These are phyloP conservation scores for Telmatochromis sp. DNA, from an alignment of 2,113 vertebrate species.

Conservation along the genomic window DNA sequence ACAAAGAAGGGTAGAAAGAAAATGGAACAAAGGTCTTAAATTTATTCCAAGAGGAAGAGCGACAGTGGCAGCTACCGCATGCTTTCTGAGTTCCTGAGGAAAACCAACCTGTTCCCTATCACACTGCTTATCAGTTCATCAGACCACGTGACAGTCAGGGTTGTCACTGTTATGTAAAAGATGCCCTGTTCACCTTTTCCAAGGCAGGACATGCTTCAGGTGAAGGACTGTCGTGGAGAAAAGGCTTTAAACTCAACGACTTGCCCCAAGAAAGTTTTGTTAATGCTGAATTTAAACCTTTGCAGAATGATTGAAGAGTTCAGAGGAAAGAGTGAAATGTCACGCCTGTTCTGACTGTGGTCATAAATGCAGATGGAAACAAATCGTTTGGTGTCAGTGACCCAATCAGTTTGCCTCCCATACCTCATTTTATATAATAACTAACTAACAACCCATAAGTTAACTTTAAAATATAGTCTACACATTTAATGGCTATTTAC, in stretches of 20 bases:
- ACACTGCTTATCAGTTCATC: conserved; percentile 14
- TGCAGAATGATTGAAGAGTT: not conserved
- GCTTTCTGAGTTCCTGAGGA: not conserved
- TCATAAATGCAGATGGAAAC: not conserved
- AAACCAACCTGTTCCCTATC: conserved; percentile 30
- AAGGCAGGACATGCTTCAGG: not conserved
- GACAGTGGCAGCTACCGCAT: not conserved
- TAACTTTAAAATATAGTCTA: not conserved
- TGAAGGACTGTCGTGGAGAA: fast-evolving
- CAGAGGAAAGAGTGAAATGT: not conserved
- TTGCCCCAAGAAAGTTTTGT: not conserved
- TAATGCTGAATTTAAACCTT: not conserved
- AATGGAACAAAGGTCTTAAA: not conserved
- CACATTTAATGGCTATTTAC: fast-evolving
- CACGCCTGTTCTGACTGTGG: not conserved
- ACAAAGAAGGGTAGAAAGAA: not conserved
- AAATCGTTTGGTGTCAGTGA: not conserved
- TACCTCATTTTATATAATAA: not conserved
- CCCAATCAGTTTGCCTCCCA: not conserved
- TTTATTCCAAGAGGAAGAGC: not conserved
- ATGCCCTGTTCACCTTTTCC: not conserved
- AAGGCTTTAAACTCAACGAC: not conserved
- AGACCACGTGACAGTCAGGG: not conserved
- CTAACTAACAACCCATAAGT: not conserved
- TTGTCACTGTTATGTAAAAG: not conserved